phyloP scores from a whole-genome alignment of 2,797 vertebrate species.

The Coregonus sp. region DNA sequence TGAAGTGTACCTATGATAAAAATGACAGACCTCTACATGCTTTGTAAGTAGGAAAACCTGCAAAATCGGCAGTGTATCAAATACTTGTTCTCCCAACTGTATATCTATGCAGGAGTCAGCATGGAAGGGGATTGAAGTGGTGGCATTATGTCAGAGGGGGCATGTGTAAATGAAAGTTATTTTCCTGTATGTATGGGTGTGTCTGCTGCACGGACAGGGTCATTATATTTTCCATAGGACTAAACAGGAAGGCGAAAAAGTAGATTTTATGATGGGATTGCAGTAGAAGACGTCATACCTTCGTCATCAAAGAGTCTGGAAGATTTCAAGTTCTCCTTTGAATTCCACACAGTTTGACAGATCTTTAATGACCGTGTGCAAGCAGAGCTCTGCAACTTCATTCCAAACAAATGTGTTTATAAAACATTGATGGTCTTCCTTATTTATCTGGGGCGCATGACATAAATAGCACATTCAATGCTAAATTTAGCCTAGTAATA shows the following conservation, averaged over 20 bases:
- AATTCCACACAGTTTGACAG: not conserved
- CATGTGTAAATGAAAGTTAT: no score
- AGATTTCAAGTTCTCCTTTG: not conserved
- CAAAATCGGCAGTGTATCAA: no score
- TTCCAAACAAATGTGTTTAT: not conserved
- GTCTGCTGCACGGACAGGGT: not conserved
- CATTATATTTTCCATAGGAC: not conserved
- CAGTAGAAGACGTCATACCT: not conserved
- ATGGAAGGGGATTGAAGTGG: not conserved
- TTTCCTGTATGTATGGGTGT: not conserved
- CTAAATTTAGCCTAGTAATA: not conserved
- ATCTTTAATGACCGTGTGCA: not conserved
- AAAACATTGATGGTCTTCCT: not conserved
- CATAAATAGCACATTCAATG: not conserved
- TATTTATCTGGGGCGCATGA: not conserved
- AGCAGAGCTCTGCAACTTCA: not conserved
- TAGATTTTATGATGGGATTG: not conserved
- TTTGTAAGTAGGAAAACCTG: no score
- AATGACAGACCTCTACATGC: no score
- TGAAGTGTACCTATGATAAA: no score
- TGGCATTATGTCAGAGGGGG: no score
- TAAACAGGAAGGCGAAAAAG: not conserved
- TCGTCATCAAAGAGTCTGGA: constrained; percentile 7
- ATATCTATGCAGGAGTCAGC: not conserved
- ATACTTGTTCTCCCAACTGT: no score